Evolutionary conservation across 2,113 vertebrate species (phyloP), one percentile per base, ranked within the genome.

Genomic region (Albula glossodonta): DNA sequence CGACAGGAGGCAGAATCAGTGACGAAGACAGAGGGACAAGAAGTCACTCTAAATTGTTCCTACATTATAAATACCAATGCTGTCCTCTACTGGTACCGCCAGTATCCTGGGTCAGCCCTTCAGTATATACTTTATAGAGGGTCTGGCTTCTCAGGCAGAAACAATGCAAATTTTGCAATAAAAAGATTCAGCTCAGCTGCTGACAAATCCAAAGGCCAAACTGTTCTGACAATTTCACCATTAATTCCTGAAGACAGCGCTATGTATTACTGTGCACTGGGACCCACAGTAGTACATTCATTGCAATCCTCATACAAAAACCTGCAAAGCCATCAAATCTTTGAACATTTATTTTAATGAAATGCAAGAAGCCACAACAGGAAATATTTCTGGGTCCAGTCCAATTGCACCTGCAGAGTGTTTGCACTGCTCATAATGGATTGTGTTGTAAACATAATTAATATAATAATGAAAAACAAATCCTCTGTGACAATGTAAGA

Each of bases 231-330:
- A 12, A 83, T 83, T 70, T 83, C 57, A 66, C 5, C 5, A 51
- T 17, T 25, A n/a, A 25, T 48, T 1, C 15, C 57, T 66, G 82
- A 19, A 51, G 82, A 83, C 57, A 66, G 31, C 66, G 82, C 82
- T 66, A 31, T 66, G 0, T 83, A 83, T 83, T 83, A 83, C 82
- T 83, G 82, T 83, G 82, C 82, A 2, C 82, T 83, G 57, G 15
- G 17, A 5, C 56, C 57, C 60, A 83, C 82, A 83, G 57, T 70
- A 48, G 25, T 63, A 56, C 5, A n/a, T 19, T 6, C 6, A 70
- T n/a, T 3, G 17, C 4, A 70, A 8, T 5, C 7, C 19, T 70
- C 63, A 70, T n/a, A 70, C 63, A 70, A 70, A 70, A 70, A 70
- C 63, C 63, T 22, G 17, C 19, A 22, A 70, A 70, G 63, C 63